phyloP scores from a whole-genome alignment of 2,888 invertebrate species.

The Oligia latruncula region DNA sequence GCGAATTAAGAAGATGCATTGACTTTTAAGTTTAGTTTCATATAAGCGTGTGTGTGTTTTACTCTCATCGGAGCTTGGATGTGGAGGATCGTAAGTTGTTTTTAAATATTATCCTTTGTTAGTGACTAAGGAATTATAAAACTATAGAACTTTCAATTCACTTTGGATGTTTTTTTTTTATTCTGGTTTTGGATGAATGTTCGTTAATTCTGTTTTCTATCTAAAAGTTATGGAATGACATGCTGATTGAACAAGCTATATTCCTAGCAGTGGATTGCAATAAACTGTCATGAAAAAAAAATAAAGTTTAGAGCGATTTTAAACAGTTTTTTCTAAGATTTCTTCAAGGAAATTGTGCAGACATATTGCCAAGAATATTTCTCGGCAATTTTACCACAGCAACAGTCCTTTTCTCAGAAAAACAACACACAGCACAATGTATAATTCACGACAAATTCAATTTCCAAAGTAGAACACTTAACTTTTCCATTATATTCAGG shows the following conservation, averaged over 20 bases:
- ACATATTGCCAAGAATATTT: background rate
- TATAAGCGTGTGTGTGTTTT: background rate
- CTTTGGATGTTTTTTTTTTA: background rate
- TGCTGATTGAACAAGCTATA: background rate
- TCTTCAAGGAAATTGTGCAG: no score
- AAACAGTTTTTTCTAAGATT: background rate
- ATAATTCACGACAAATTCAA: constrained; percentile 43
- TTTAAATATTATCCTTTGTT: background rate
- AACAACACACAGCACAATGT: background rate
- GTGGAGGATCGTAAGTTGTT: background rate
- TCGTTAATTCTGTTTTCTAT: background rate
- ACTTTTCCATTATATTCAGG: constrained; percentile 43
- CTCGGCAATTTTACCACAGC: background rate
- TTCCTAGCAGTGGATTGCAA: background rate
- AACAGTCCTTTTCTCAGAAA: background rate
- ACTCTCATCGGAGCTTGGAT: background rate
- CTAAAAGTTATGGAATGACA: background rate
- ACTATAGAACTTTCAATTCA: background rate
- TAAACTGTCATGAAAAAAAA: background rate
- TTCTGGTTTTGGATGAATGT: background rate
- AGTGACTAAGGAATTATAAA: background rate
- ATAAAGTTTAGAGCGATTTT: no score
- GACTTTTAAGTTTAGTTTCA: background rate
- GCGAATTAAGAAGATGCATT: constrained; percentile 6
- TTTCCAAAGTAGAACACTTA: constrained; percentile 30